These are phyloP conservation scores for Dryococelus australis DNA, from an alignment of 2,888 invertebrate species.

Conservation along the genomic window DNA sequence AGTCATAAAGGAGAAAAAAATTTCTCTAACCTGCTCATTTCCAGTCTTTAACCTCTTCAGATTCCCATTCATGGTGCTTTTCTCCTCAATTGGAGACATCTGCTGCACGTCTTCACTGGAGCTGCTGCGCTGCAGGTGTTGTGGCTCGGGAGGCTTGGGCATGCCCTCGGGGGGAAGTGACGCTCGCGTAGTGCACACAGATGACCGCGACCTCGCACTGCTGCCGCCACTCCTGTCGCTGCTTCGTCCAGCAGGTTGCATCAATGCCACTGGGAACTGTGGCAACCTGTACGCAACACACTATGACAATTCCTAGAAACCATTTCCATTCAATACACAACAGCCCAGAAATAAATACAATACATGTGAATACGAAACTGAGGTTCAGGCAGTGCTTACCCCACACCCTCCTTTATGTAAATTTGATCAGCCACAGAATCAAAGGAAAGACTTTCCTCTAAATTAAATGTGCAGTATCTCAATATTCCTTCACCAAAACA, in stretches of 20 bases:
- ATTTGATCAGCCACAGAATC: too few relatives aligned
- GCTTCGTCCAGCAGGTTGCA: not conserved
- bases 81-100: slow-evolving; percentile 7
- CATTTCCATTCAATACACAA: too few relatives aligned
- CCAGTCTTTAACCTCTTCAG: slow-evolving; percentile 60
- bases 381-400: too few relatives aligned
- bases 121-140: slow-evolving; percentile 25
- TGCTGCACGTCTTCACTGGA: slow-evolving; percentile 29
- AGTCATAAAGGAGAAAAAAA: too few relatives aligned
- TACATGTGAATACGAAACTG: too few relatives aligned
- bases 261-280: slow-evolving; percentile 20
- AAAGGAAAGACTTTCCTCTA: too few relatives aligned
- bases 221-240: not conserved
- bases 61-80: slow-evolving; percentile 52
- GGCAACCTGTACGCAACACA: not conserved
- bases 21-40: slow-evolving; percentile 55
- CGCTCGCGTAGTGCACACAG: not conserved
- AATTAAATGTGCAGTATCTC: too few relatives aligned
- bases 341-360: too few relatives aligned
- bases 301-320: too few relatives aligned
- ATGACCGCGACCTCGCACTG: not conserved
- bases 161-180: not conserved
- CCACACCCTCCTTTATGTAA: too few relatives aligned
- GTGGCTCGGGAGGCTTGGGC: not conserved
- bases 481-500: too few relatives aligned